phyloP scores from a whole-genome alignment of 1,140 invertebrate species.

The Euura lappo region DNA sequence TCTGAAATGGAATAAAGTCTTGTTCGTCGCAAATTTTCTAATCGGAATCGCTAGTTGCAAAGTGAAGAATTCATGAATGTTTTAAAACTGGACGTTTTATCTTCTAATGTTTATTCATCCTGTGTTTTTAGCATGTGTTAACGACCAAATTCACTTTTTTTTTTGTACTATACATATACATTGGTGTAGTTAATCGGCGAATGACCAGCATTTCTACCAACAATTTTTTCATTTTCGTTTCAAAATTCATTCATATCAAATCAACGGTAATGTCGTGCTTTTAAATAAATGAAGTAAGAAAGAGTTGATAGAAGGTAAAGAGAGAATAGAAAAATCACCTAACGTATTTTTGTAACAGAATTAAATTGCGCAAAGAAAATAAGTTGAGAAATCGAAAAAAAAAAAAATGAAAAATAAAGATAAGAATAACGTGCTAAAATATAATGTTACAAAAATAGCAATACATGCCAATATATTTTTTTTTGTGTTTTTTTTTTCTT shows the following conservation, averaged over 20 bases:
- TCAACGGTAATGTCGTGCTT: neutral
- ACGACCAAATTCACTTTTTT: too few species aligned
- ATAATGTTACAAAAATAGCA: constrained; percentile 9
- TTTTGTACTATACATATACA: neutral
- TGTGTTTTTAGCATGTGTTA: too few species aligned
- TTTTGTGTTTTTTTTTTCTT: neutral
- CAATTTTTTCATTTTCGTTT: neutral
- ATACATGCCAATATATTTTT: neutral
- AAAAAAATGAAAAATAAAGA: neutral
- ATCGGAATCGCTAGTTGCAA: too few species aligned
- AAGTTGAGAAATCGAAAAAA: neutral
- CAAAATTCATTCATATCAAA: constrained; percentile 9
- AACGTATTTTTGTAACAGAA: constrained; percentile 7
- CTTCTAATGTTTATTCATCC: too few species aligned
- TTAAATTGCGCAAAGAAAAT: neutral
- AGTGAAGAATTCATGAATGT: too few species aligned
- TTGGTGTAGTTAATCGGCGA: neutral
- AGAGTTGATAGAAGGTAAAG: too few species aligned
- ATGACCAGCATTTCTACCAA: constrained; percentile 10
- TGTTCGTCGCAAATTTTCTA: too few species aligned
- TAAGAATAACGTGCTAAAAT: too few species aligned
- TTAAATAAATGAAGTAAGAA: too few species aligned
- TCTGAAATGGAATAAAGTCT: too few species aligned
- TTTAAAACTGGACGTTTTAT: too few species aligned
- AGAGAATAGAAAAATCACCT: neutral